Conservation (phyloP, 2,113 vertebrate species). For the Plotosus lineatus region DNA sequence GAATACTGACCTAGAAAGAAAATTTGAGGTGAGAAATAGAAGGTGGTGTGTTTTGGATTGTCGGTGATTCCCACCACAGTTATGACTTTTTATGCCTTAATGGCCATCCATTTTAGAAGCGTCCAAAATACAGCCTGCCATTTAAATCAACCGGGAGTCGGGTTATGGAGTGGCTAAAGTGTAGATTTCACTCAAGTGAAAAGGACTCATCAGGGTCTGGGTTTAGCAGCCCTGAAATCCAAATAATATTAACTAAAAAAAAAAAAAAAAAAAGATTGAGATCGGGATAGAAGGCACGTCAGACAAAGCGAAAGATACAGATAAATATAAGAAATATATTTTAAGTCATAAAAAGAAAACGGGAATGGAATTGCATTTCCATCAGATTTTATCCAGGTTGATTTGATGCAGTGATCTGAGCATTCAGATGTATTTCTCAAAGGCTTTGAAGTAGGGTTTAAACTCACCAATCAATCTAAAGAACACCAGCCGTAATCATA, state of each 20-base stretch:
- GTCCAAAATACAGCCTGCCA: slow-evolving; percentile 41
- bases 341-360: not conserved
- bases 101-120: slow-evolving; percentile 59
- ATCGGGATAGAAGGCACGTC: too few relatives aligned
- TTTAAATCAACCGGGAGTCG: slow-evolving; percentile 55
- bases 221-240: not conserved
- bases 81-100: slow-evolving; percentile 68
- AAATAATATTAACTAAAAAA: slow-evolving; percentile 24
- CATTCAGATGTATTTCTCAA: not conserved
- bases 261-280: too few relatives aligned
- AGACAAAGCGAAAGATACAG: not conserved
- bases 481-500: not conserved
- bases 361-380: not conserved
- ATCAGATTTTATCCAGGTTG: slow-evolving; percentile 1
- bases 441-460: not conserved
- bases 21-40: slow-evolving; percentile 58
- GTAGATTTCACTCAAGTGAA: slow-evolving; percentile 21
- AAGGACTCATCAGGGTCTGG: slow-evolving; percentile 18
- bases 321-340: not conserved
- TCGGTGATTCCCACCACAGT: slow-evolving; percentile 61
- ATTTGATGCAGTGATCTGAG: not conserved
- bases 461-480: not conserved
- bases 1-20: slow-evolving; percentile 58
- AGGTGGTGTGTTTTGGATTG: slow-evolving; percentile 57
- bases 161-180: slow-evolving; percentile 29